Base-by-base conservation (phyloP, 2,113 vertebrate genomes). In the Sander vitreus region DNA sequence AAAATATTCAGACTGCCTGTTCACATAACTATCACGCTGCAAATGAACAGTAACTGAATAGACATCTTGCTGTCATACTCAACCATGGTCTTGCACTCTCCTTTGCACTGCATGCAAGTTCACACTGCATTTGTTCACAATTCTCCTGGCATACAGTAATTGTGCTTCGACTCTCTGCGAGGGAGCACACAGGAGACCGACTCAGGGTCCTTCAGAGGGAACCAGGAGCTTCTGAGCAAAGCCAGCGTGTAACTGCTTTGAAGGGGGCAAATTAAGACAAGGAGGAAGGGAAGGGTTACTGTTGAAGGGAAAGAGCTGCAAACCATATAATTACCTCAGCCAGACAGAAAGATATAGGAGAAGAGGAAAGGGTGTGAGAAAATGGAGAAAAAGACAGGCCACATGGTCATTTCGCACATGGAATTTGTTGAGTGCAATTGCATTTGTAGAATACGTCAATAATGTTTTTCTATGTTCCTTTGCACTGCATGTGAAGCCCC, bases 241-340 rank as follows among this genome's bases (percentile, higher is more conserved):
- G 43, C 48, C 63, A 71, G 43, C 62, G 33, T 54, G 48, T 36
- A 65, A 25, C 30, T 5, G 68, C 59, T 70, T 58, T 74, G 11
- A 14, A 33, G 30, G 30, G 3, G 53, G 39, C 39, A 59, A 27
- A 73, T 18, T 19, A 25, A 63, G 57, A 78, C 62, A 27, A 23
- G 65, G 6, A 64, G 10, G 39, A 14, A 72, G 12, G 50, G 54
- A 58, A 33, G 76, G 43, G 57, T 53, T 72, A 7, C 1, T 10
- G 33, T 43, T 60, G 55, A 60, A 60, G 81, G 50, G n/a, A 73
- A 63, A 45, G 48, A 73, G 58, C 75, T 81, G 50, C 33, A 63
- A 74, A 82, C 54, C 66, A 71, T 50, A 57, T 78, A 86, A 86
- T 80, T 86, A 74, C 82, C 27, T 81, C 10, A 16, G 18, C n/a